These are phyloP conservation scores for Podarcis muralis DNA, from an alignment of 2,113 vertebrate genomes.

Conservation along the genomic window DNA sequence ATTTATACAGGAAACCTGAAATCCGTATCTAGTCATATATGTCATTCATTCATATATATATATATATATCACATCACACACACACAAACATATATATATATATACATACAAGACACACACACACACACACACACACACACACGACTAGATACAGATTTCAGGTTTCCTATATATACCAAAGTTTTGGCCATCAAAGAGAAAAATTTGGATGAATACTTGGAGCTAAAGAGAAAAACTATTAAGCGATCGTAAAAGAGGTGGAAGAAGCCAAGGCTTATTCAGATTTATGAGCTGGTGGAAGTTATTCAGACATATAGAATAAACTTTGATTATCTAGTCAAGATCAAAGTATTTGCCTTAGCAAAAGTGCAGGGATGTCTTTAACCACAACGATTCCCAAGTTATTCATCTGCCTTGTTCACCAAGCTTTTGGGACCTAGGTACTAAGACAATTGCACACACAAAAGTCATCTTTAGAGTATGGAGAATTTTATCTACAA, in stretches of 20 bases:
- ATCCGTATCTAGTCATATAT: too few relatives aligned
- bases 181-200: slow-evolving; percentile 38
- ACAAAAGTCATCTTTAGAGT: neutral
- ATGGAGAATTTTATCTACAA: neutral
- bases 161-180: slow-evolving; percentile 27
- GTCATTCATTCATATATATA: too few relatives aligned
- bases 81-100: too few relatives aligned
- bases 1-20: too few relatives aligned
- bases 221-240: slow-evolving; percentile 17
- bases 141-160: slow-evolving; percentile 40
- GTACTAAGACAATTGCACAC: neutral
- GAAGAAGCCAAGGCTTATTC: slow-evolving; percentile 53
- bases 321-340: slow-evolving; percentile 54
- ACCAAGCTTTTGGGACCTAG: slow-evolving; percentile 15
- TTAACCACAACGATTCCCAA: neutral
- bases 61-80: too few relatives aligned
- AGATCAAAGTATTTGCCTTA: slow-evolving; percentile 64
- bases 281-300: slow-evolving; percentile 65
- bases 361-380: slow-evolving; percentile 44
- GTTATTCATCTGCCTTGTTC: slow-evolving; percentile 3
- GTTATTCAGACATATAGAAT: slow-evolving; percentile 12
- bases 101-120: too few relatives aligned
- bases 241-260: slow-evolving; percentile 56
- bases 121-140: too few relatives aligned
- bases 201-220: slow-evolving; percentile 50